phyloP scores from a whole-genome alignment of 1,140 invertebrate genomes.

The Ceratina calcarata region DNA sequence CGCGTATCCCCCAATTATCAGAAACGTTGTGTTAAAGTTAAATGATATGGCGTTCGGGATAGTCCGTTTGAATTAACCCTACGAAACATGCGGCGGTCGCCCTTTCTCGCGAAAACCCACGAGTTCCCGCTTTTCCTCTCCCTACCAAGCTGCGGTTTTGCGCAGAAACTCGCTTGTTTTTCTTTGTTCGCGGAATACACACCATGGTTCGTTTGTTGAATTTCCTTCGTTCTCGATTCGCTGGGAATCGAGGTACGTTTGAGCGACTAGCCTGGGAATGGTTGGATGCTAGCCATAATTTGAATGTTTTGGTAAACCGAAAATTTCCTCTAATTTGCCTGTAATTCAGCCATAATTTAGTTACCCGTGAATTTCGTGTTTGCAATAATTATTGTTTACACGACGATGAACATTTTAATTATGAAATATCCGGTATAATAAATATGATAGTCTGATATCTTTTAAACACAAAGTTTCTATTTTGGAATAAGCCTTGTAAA shows the following conservation, averaged over 20 bases:
- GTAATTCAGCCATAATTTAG: background rate
- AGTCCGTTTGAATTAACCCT: conserved; percentile 31
- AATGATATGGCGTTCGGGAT: conserved; percentile 50
- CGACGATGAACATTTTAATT: too few species aligned
- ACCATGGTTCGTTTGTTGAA: background rate
- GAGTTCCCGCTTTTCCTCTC: conserved; percentile 50
- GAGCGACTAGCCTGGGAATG: background rate
- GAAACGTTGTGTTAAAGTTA: conserved; percentile 64
- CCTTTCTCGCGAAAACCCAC: conserved; percentile 37
- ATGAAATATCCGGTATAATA: too few species aligned
- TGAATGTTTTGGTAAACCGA: background rate
- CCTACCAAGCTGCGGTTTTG: conserved; percentile 50
- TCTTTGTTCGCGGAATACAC: conserved; percentile 12
- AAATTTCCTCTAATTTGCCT: background rate
- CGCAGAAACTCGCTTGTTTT: conserved; percentile 44
- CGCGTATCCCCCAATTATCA: conserved; percentile 60
- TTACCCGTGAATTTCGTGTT: background rate
- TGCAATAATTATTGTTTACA: too few species aligned
- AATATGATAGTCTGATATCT: too few species aligned
- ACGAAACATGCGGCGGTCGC: conserved; percentile 1
- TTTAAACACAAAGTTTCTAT: too few species aligned
- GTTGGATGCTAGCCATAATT: background rate
- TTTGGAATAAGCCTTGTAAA: too few species aligned
- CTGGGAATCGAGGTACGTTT: background rate
- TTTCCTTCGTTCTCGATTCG: conserved; percentile 11